Evolutionary conservation across 2,888 invertebrate genomes (phyloP).

Genomic region (Acleris literana): DNA sequence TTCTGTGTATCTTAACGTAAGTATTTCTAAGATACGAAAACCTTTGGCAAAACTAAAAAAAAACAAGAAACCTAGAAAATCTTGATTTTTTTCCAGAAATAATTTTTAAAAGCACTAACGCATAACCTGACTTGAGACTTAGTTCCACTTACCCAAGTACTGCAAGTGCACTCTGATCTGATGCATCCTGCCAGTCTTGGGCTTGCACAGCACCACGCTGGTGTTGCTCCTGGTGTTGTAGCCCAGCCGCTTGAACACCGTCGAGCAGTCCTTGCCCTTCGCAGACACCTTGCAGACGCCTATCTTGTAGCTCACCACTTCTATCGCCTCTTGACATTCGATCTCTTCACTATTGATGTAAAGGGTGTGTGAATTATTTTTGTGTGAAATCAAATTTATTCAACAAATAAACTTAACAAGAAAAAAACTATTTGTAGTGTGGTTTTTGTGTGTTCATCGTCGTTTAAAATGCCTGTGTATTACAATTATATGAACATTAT

Average conservation of each 20-base stretch:
- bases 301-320: conserved; percentile 97
- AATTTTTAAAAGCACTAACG: too few species aligned
- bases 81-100: too few species aligned
- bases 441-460: too few species aligned
- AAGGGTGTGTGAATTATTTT: conserved; percentile 5
- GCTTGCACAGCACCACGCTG: conserved; percentile 96
- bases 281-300: conserved; percentile 97
- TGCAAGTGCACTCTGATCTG: conserved; percentile 99
- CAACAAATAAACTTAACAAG: background rate
- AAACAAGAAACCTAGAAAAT: too few species aligned
- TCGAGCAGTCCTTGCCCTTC: conserved; percentile 96
- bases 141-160: conserved; percentile 89
- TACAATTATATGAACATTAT: too few species aligned
- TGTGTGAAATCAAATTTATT: background rate
- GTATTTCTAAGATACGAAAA: too few species aligned
- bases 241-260: conserved; percentile 94
- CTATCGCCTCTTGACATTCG: conserved; percentile 95
- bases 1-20: too few species aligned
- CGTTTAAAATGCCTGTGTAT: too few species aligned
- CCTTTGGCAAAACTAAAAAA: too few species aligned
- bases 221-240: conserved; percentile 94
- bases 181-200: conserved; percentile 98
- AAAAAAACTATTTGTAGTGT: too few species aligned
- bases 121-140: background rate
- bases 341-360: conserved; percentile 86